Base-by-base conservation (phyloP, 1,140 invertebrate species). In the Leptoteleia sp. region DNA sequence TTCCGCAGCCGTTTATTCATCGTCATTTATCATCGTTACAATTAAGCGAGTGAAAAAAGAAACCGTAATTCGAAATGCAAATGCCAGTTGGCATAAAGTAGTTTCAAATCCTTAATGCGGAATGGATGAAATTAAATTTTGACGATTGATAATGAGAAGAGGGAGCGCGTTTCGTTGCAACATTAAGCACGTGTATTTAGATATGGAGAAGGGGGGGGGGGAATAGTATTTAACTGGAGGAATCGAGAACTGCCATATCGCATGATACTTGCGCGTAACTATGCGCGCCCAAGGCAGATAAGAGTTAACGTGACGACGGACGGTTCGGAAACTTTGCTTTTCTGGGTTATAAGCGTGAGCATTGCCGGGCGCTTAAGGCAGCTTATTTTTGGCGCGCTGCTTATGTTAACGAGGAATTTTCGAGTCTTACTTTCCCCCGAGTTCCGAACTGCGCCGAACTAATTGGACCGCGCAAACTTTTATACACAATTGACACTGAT, bases 271-370 rank as follows among this genome's bases (percentile, higher is more conserved):
- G 59, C 9, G 31, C 17, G 50, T 52, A 65, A 80, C 62, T 71
- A 61, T 67, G 83, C 79, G 79, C 81, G 78, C 78, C 72, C 37
- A 31, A 16, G 50, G 47, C 81, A 83, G 85, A 86, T 87, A 87
- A 87, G 81, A 79, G 76, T 73, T 80, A 76, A 79, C 42, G 47
- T 75, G 79, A 81, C 79, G 72, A 76, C 67, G 37, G 43, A 80
- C 79, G 50, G 50, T 52, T 81, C 50, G 76, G 54, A 33, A 71
- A 82, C 82, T 87, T 86, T 80, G 68, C 75, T 80, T 81, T 81
- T 59, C 76, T 64, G 35, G 48, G 55, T 37, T 59, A 76, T 67
- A 82, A 83, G 57, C 72, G 31, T 33, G 68, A 70, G 48, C 50
- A 68, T 77, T 45, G 47, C 61, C 1, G 3, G n/a, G 38, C 8